Evolutionary conservation across 1,140 invertebrate genomes (phyloP), one percentile per base, ranked within the genome.

Genomic region (Lepeophtheirus salmonis): DNA sequence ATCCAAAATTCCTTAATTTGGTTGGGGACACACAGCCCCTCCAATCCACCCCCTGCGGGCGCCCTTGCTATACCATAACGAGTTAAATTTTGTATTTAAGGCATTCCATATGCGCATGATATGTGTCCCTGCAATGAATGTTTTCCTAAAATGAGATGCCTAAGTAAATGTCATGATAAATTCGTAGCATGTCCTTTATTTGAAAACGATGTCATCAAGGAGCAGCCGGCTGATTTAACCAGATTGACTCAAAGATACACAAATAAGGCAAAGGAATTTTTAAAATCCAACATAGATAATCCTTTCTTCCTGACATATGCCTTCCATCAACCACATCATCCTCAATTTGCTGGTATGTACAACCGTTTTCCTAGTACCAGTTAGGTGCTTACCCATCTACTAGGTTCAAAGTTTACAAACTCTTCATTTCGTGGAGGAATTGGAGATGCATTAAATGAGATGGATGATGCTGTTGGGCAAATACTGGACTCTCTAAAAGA

Each of bases 51-150:
- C n/a, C n/a, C n/a, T n/a, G n/a, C n/a, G n/a, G n/a, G n/a, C n/a
- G n/a, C n/a, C n/a, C n/a, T n/a, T n/a, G n/a, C n/a, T n/a, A n/a
- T n/a, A n/a, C n/a, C n/a, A n/a, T n/a, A n/a, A n/a, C n/a, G n/a
- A n/a, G n/a, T n/a, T n/a, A n/a, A n/a, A n/a, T n/a, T n/a, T n/a
- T n/a, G n/a, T n/a, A n/a, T n/a, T n/a, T n/a, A n/a, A n/a, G 64
- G 64, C 13, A 16, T 65, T 17, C 64, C 64, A 3, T 65, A 65
- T 25, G 57, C 64, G 26, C 64, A 65, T 23, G 64, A 65, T 56
- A 65, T 65, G 64, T 65, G 64, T 51, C 64, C 63, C 6, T 65
- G 64, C 17, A 53, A n/a, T n/a, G 23, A 48, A 16, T 65, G 64
- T 53, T 65, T 65, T 50, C 63, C 64, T 1, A 22, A 26, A 1